phyloP scores from a whole-genome alignment of 2,113 vertebrate species.

The Talpa occidentalis region DNA sequence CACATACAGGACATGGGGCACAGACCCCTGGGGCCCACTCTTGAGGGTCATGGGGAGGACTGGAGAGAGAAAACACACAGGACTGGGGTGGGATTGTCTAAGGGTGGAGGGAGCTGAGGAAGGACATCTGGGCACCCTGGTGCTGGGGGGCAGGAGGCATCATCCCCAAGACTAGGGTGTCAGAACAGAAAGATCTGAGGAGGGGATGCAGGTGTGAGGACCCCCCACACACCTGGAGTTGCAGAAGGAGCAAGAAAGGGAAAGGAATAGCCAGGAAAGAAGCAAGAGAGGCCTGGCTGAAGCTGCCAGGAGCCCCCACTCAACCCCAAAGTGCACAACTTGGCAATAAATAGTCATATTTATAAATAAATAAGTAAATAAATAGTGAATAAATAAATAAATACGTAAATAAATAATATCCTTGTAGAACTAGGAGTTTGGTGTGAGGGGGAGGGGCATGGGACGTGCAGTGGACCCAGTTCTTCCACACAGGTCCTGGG shows the following conservation, averaged over 20 bases:
- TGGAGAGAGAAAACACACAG: neutral
- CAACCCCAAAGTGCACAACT: conserved; percentile 83
- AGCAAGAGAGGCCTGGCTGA: conserved; percentile 7
- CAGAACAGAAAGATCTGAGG: neutral
- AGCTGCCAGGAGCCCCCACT: neutral
- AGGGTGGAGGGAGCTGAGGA: neutral
- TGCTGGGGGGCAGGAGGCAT: neutral
- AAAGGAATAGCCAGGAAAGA: conserved; percentile 28
- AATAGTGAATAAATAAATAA: conserved; percentile 78
- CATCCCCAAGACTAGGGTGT: neutral
- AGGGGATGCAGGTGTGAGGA: neutral
- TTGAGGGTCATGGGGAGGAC: neutral
- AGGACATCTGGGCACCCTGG: neutral
- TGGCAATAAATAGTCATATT: conserved; percentile 86
- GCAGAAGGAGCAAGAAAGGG: conserved; percentile 41
- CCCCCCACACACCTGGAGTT: neutral
- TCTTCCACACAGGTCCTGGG: neutral
- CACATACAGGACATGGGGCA: neutral
- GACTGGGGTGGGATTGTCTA: neutral
- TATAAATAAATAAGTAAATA: conserved; percentile 86
- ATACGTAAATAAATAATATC: conserved; percentile 85
- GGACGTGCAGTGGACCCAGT: neutral
- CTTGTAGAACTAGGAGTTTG: conserved; percentile 76
- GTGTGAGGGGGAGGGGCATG: neutral
- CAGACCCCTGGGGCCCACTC: neutral